Evolutionary conservation across 2,888 invertebrate species (phyloP).

Genomic region (Griposia aprilina): DNA sequence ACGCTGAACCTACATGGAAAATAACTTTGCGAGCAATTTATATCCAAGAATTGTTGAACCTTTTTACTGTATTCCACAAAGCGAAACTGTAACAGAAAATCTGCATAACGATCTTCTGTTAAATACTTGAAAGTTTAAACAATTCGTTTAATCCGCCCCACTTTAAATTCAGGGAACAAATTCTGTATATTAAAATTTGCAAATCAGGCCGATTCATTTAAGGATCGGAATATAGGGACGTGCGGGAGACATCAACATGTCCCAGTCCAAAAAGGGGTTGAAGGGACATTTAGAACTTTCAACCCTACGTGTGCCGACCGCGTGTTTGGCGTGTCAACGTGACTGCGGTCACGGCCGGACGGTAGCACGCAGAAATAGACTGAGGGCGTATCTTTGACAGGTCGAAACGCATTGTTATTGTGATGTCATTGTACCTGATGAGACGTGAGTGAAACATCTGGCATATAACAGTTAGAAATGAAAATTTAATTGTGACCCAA

Average conservation of each 20-base stretch:
- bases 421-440: slow-evolving; percentile 45
- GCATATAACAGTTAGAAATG: slow-evolving; percentile 5
- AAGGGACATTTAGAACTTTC: slow-evolving; percentile 43
- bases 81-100: slow-evolving; percentile 10
- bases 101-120: slow-evolving; percentile 12
- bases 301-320: slow-evolving; percentile 47
- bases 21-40: slow-evolving; percentile 13
- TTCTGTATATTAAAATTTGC: slow-evolving; percentile 48
- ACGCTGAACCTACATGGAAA: background rate
- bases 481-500: background rate
- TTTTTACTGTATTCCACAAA: slow-evolving; percentile 31
- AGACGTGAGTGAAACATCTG: slow-evolving; percentile 47
- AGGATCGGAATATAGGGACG: slow-evolving; percentile 13
- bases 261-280: background rate
- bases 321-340: slow-evolving; percentile 59
- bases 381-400: slow-evolving; percentile 64
- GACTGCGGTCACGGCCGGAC: slow-evolving; percentile 63
- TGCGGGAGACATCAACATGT: slow-evolving; percentile 21
- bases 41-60: slow-evolving; percentile 1
- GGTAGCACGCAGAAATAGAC: slow-evolving; percentile 63
- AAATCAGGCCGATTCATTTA: slow-evolving; percentile 42
- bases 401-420: slow-evolving; percentile 57
- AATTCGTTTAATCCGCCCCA: slow-evolving; percentile 32
- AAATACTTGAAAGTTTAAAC: slow-evolving; percentile 36
- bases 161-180: slow-evolving; percentile 45